A percentile compares a stretch with the other conserved stretches of the same genome.
phyloP scores from a whole-genome alignment of 2,888 invertebrate genomes.

The Mimas tiliae region DNA sequence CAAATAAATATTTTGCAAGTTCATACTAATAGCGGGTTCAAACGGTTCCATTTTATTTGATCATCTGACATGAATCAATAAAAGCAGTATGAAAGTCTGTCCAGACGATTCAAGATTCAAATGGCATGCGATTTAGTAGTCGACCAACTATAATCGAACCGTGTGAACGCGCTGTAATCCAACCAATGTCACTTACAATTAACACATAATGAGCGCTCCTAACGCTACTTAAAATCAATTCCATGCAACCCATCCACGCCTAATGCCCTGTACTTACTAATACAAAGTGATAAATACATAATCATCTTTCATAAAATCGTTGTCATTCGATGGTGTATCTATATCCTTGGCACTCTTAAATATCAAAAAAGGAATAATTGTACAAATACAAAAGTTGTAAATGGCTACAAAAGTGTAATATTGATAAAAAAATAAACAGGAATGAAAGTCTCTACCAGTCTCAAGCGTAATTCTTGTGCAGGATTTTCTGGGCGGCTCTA shows the following conservation, averaged over 20 bases:
- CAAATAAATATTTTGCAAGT: constrained; percentile 51
- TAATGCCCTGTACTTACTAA: constrained; percentile 38
- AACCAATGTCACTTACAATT: constrained; percentile 2
- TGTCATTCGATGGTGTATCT: constrained; percentile 33
- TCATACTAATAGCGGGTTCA: neutral
- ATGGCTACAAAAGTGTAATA: constrained; percentile 64
- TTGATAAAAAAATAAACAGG: constrained; percentile 50
- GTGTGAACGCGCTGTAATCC: no score
- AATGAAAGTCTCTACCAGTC: constrained; percentile 58
- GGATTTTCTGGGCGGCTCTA: constrained; percentile 94
- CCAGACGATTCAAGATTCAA: no score
- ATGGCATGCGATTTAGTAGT: no score
- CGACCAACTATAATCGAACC: no score
- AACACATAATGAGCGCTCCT: constrained; percentile 18
- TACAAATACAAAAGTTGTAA: constrained; percentile 59
- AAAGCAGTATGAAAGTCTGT: no score
- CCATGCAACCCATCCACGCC: constrained; percentile 31
- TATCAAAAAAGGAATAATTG: constrained; percentile 31
- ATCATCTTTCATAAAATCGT: constrained; percentile 25
- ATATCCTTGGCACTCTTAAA: constrained; percentile 57
- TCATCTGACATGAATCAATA: no score
- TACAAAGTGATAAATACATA: constrained; percentile 33
- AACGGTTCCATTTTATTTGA: no score
- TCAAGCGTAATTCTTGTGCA: constrained; percentile 86
- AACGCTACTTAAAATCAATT: constrained; percentile 14